Evolutionary conservation across 2,888 invertebrate genomes (phyloP), one percentile per base, ranked within the genome.

Genomic region (Sclerodermus sp.): DNA sequence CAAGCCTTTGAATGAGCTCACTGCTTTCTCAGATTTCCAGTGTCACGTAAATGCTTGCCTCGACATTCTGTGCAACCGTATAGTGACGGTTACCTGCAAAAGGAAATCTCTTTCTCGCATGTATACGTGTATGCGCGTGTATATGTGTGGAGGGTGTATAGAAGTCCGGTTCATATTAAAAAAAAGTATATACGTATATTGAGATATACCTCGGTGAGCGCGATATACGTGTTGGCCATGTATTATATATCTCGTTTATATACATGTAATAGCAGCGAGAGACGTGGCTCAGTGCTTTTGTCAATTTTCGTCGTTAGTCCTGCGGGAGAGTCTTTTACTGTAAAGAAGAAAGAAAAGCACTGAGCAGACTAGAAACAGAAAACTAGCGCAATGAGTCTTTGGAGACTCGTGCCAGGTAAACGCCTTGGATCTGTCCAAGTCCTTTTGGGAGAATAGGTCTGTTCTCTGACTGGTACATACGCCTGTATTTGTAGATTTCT

Each of bases 271-370:
- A 23, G 23, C 8, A 23, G 3, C 14, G 34, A 30, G 38, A 37
- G 23, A 34, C 30, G 23, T 29, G n/a, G 36, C 48, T 29, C 14
- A 34, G 31, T 38, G 47, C 50, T 55, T 55, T 63, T 53, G 57
- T 60, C 66, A 60, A 62, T 64, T 64, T 64, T 62, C 55, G 50
- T 50, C 49, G 52, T 60, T 58, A 54, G 50, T 54, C 54, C 53
- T 52, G 46, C 39, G 42, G 44, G 58, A 45, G 34, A 43, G 41
- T 34, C 23, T 32, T 37, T 16, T 40, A 39, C 30, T 36, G 49
- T 42, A 34, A 43, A 29, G 23, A 10, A 15, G 23, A 36, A 15
- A 41, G 29, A 34, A 18, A 39, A 47, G 32, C 36, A 44, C 40
- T 45, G 36, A 8, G 34, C 18, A 23, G 37, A 37, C 37, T 45